Conservation (phyloP, 2,888 invertebrate genomes). For the Euplagia quadripunctaria region DNA sequence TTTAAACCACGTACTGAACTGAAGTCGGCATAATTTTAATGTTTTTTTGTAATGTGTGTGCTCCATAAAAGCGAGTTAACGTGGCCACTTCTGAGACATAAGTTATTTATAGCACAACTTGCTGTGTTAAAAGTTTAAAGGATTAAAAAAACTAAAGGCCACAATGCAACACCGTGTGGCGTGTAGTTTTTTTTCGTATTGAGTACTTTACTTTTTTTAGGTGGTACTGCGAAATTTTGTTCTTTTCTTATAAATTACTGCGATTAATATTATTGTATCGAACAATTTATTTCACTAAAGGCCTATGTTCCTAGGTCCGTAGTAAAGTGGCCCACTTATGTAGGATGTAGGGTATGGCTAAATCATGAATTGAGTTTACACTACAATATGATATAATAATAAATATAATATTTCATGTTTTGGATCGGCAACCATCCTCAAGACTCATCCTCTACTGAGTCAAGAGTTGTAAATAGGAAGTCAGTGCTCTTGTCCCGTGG, state of each 20-base stretch:
- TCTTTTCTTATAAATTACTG: too few relatives aligned
- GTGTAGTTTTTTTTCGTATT: slow-evolving; percentile 6
- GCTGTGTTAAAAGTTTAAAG: slow-evolving; percentile 21
- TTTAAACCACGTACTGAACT: not conserved
- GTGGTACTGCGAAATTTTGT: not conserved
- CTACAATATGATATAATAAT: too few relatives aligned
- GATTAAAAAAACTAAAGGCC: slow-evolving; percentile 22
- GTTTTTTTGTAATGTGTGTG: not conserved
- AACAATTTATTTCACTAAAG: not conserved
- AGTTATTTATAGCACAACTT: slow-evolving; percentile 37
- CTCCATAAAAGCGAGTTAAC: slow-evolving; percentile 11
- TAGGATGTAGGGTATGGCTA: not conserved
- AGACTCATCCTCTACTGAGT: too few relatives aligned
- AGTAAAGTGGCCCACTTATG: not conserved
- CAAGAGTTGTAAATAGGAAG: too few relatives aligned
- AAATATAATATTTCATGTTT: too few relatives aligned
- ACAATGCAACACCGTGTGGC: slow-evolving; percentile 5
- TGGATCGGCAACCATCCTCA: too few relatives aligned
- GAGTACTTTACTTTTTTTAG: not conserved
- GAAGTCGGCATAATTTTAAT: not conserved
- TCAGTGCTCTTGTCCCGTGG: too few relatives aligned
- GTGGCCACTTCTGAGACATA: slow-evolving; percentile 14
- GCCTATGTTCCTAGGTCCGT: not conserved
- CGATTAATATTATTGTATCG: too few relatives aligned
- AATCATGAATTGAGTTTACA: too few relatives aligned